Evolutionary conservation across 2,113 vertebrate species (phyloP).

Genomic region (Barbus barbus): DNA sequence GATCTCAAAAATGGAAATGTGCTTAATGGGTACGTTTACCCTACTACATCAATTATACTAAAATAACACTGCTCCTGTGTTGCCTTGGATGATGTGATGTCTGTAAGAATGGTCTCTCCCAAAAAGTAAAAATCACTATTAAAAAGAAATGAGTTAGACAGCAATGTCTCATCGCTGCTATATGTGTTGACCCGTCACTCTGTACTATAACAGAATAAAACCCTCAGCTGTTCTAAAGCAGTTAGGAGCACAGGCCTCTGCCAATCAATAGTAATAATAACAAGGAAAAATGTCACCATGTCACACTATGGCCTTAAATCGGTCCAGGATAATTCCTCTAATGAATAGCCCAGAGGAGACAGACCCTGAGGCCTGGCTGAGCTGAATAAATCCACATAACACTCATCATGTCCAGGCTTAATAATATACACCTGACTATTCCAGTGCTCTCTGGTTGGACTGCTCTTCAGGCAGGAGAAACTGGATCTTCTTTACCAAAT

Average conservation of each 20-base stretch:
- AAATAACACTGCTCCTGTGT: too few relatives aligned
- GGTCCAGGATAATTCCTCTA: not conserved
- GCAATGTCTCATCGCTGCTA: not conserved
- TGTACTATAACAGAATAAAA: constrained; percentile 6
- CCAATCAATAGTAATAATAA: constrained; percentile 34
- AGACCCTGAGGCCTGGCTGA: constrained; percentile 21
- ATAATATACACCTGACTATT: not conserved
- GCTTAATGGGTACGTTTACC: too few relatives aligned
- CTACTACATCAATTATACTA: too few relatives aligned
- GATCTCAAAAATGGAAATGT: too few relatives aligned
- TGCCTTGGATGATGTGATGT: not conserved
- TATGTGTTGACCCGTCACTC: not conserved
- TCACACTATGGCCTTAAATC: not conserved
- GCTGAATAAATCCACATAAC: constrained; percentile 19
- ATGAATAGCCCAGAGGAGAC: constrained; percentile 19
- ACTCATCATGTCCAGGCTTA: not conserved
- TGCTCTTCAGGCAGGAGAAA: not conserved
- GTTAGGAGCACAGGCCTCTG: not conserved
- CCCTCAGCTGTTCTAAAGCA: not conserved
- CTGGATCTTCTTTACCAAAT: not conserved
- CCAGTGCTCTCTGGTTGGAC: not conserved
- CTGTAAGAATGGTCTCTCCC: not conserved
- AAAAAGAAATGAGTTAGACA: constrained; percentile 2
- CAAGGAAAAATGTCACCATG: constrained; percentile 25
- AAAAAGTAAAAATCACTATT: not conserved